Evolutionary conservation across 64 coral and sea anemone species (phyloP).

Genomic region (Montipora sp.): DNA sequence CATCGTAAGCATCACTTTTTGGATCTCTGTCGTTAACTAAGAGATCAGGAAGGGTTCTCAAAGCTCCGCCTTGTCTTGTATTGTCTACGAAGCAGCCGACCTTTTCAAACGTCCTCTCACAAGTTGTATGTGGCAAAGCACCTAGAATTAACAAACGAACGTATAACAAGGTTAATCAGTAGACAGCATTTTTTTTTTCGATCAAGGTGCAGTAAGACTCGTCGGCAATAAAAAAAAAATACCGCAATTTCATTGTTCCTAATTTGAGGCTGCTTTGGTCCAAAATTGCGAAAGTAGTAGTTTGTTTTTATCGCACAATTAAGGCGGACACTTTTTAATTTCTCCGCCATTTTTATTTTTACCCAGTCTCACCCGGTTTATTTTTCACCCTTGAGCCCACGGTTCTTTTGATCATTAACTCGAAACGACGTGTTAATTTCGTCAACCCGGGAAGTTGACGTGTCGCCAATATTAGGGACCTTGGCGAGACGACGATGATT

Average conservation of each 20-base stretch:
- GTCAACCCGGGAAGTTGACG: too few relatives aligned
- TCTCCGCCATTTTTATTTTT: background rate
- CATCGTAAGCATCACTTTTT: slow-evolving; percentile 63
- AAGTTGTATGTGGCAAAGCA: slow-evolving; percentile 36
- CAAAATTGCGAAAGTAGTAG: too few relatives aligned
- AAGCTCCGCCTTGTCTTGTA: background rate
- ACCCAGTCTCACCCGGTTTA: background rate
- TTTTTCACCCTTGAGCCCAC: background rate
- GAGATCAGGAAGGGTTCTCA: slow-evolving; percentile 49
- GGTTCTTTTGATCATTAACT: too few relatives aligned
- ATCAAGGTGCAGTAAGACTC: too few relatives aligned
- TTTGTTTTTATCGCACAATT: too few relatives aligned
- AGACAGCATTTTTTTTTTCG: too few relatives aligned
- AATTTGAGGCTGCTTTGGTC: too few relatives aligned
- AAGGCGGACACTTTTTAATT: background rate
- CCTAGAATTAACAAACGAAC: background rate
- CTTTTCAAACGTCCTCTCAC: slow-evolving; percentile 51
- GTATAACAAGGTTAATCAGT: background rate
- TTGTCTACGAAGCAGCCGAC: slow-evolving; percentile 55
- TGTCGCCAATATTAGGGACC: too few relatives aligned
- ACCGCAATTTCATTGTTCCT: too few relatives aligned
- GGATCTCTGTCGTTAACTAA: slow-evolving; percentile 68
- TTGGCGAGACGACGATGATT: too few relatives aligned
- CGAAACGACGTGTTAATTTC: too few relatives aligned
- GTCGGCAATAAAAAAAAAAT: too few relatives aligned